Conservation (phyloP, 2,797 vertebrate species). For the Chaunax sp. region DNA sequence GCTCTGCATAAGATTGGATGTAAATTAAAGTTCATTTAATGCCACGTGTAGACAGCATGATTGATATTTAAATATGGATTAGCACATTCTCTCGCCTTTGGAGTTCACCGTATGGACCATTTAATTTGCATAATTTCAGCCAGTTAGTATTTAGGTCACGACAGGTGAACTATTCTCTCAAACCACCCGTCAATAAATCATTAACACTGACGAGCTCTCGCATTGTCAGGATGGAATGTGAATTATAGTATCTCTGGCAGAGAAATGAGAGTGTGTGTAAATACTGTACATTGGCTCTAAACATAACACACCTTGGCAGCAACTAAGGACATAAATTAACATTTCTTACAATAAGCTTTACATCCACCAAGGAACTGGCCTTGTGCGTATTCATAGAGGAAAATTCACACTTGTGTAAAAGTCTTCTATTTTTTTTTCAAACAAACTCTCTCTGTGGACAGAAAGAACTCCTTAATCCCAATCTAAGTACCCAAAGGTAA, state of each 20-base stretch:
- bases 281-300: conserved; percentile 35
- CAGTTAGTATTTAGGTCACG: conserved; percentile 45
- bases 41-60: conserved; percentile 30
- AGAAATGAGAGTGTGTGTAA: conserved; percentile 5
- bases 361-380: conserved; percentile 3
- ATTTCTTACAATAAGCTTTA: conserved; percentile 31
- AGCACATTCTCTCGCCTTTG: conserved; percentile 27
- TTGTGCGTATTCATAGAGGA: conserved; percentile 30
- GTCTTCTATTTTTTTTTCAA: no score
- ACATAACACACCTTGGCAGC: conserved; percentile 39
- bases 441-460: no score
- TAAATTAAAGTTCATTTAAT: conserved; percentile 39
- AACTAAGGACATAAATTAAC: conserved; percentile 41
- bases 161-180: conserved; percentile 54
- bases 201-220: conserved; percentile 47
- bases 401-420: no score
- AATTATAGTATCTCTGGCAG: conserved; percentile 51
- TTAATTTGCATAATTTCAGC: conserved; percentile 45
- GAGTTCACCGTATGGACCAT: conserved; percentile 16
- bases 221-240: conserved; percentile 59
- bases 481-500: no score
- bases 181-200: conserved; percentile 67
- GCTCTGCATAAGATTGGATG: conserved; percentile 15
- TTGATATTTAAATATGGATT: conserved; percentile 70
- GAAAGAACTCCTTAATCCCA: no score